Evolutionary conservation across 1,140 invertebrate genomes (phyloP), one percentile per base, ranked within the genome.

Genomic region (Eupristina koningsbergeri): DNA sequence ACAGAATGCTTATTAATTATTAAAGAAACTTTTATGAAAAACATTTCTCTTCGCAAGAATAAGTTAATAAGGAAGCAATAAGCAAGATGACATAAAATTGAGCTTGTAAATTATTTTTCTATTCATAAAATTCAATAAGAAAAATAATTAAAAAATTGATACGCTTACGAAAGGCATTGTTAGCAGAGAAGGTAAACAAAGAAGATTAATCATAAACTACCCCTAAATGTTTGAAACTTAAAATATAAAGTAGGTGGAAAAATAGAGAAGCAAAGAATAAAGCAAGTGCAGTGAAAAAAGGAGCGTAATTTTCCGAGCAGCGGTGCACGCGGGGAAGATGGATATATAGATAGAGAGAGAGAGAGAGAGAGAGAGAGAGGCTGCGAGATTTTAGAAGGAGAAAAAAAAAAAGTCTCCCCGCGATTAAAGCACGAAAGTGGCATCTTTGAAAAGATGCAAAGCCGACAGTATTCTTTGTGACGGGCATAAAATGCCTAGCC

Each of bases 381-480:
- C 39, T 26, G 13, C 63, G 75, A 78, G 71, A 86, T 87, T 87
- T 85, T 84, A 82, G 83, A 86, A 85, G 77, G 81, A 85, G 67
- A 69, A 84, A 87, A 85, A 61, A 69, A 84, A 87, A 78, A 83
- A 85, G 86, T 84, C 83, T 69, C 31, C 61, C 73, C 39, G 53
- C 83, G 69, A 71, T 80, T 76, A 45, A 36, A 71, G 87, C 87
- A 87, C 86, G 85, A 88, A 89, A 91, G 89, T 89, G 89, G 87
- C 89, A 88, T 90, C 89, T 92, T 90, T 89, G 88, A 86, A 89
- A 91, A 91, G 89, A 91, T 91, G 91, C 90, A 91, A 92, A 91
- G 91, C 90, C 89, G 90, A 91, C 90, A 92, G 89, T 90, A 90
- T 91, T 92, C 90, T 92, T 92, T 91, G 90, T 90, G 88, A 88